Evolutionary conservation across 2,888 invertebrate genomes (phyloP).

Genomic region (Parnassius orleans): DNA sequence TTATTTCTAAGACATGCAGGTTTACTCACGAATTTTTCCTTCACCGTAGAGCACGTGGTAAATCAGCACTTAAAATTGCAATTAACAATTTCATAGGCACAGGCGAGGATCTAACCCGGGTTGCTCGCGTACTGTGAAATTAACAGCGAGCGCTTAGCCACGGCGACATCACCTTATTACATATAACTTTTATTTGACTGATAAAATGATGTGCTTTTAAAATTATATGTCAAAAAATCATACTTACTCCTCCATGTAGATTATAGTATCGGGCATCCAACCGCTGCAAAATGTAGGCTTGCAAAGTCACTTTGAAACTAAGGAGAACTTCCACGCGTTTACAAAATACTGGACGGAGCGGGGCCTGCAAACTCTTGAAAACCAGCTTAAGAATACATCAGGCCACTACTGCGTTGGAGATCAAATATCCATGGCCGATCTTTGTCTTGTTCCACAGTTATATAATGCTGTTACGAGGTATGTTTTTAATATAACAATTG

Average conservation of each 20-base stretch:
- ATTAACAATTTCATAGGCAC: too few species aligned
- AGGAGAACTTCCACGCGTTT: constrained; percentile 71
- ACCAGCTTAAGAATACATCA: constrained; percentile 61
- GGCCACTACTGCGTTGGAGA: constrained; percentile 83
- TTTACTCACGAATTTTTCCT: too few species aligned
- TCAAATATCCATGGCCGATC: constrained; percentile 83
- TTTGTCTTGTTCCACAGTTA: constrained; percentile 84
- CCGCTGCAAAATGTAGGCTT: constrained; percentile 84
- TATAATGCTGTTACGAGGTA: constrained; percentile 81
- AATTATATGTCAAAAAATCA: neutral
- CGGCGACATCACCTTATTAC: too few species aligned
- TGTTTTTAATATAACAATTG: neutral
- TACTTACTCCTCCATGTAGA: constrained; percentile 59
- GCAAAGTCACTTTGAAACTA: constrained; percentile 56
- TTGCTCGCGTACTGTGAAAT: too few species aligned
- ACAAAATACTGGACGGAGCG: constrained; percentile 73
- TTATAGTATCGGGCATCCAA: constrained; percentile 84
- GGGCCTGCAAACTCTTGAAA: constrained; percentile 82
- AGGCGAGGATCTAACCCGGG: too few species aligned
- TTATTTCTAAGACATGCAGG: too few species aligned
- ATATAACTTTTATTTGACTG: too few species aligned
- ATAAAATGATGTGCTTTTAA: too few species aligned
- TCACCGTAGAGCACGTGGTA: too few species aligned
- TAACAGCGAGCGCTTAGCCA: too few species aligned
- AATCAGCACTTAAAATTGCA: too few species aligned